Conservation (phyloP, 2,888 invertebrate genomes). For the Melanchra persicariae region DNA sequence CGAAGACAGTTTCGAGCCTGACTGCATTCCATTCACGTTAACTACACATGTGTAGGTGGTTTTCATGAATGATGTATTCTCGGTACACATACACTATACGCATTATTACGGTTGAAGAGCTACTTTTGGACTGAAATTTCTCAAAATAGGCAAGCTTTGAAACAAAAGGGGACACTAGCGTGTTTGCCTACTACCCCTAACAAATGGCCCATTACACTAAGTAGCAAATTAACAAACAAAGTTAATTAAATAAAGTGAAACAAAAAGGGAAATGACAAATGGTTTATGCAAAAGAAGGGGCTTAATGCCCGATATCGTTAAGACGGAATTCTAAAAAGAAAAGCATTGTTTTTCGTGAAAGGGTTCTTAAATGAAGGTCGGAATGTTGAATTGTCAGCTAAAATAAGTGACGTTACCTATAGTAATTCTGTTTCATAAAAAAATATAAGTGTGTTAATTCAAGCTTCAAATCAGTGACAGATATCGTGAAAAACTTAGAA, state of each 20-base stretch:
- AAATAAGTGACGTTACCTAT: slow-evolving; percentile 15
- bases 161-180: background rate
- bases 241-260: slow-evolving; percentile 10
- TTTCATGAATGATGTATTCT: background rate
- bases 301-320: slow-evolving; percentile 31
- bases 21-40: background rate
- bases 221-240: slow-evolving; percentile 10
- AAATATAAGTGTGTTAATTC: background rate
- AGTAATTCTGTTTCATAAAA: background rate
- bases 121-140: slow-evolving; percentile 1
- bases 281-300: slow-evolving; percentile 26
- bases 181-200: background rate
- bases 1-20: background rate
- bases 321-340: slow-evolving; percentile 15
- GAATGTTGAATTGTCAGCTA: background rate
- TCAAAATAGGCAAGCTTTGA: background rate
- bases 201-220: background rate
- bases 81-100: no score
- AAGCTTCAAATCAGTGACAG: no score
- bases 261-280: slow-evolving; percentile 28
- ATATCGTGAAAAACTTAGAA: no score
- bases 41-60: background rate
- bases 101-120: background rate
- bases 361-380: slow-evolving; percentile 5
- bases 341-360: slow-evolving; percentile 22